phyloP scores from a whole-genome alignment of 1,140 invertebrate genomes.

The Trichonephila clavipes region DNA sequence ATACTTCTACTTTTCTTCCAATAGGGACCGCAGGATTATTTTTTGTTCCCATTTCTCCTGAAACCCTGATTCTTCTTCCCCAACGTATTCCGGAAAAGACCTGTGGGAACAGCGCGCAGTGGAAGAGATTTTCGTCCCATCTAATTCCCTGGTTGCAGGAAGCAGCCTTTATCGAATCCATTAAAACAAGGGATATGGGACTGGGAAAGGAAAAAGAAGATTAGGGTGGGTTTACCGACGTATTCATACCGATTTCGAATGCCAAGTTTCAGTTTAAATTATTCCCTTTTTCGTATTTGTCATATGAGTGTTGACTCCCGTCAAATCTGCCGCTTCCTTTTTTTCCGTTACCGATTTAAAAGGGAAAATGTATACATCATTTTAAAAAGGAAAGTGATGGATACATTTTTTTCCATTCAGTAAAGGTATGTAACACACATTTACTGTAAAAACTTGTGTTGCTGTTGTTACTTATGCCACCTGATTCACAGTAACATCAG shows the following conservation, averaged over 20 bases:
- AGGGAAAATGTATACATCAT: too few species aligned
- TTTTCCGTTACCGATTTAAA: too few species aligned
- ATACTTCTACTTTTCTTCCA: not conserved
- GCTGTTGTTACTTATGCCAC: too few species aligned
- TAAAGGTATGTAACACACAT: too few species aligned
- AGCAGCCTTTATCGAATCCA: conserved; percentile 20
- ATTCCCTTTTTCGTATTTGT: too few species aligned
- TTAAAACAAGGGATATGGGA: conserved; percentile 31
- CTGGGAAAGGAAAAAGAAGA: not conserved
- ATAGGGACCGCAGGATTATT: not conserved
- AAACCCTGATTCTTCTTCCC: not conserved
- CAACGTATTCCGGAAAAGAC: not conserved
- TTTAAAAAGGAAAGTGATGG: too few species aligned
- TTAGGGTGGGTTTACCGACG: not conserved
- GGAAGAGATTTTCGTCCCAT: conserved; percentile 21
- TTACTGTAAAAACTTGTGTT: too few species aligned
- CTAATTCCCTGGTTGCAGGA: not conserved
- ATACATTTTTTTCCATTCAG: too few species aligned
- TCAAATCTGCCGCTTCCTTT: too few species aligned
- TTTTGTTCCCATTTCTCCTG: not conserved
- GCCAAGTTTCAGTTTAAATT: too few species aligned
- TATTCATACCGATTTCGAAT: not conserved
- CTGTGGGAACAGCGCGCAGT: conserved; percentile 13
- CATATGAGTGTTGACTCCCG: too few species aligned
- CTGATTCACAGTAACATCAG: too few species aligned